phyloP scores from a whole-genome alignment of 2,888 invertebrate species.

The Dryadula phaetusa region DNA sequence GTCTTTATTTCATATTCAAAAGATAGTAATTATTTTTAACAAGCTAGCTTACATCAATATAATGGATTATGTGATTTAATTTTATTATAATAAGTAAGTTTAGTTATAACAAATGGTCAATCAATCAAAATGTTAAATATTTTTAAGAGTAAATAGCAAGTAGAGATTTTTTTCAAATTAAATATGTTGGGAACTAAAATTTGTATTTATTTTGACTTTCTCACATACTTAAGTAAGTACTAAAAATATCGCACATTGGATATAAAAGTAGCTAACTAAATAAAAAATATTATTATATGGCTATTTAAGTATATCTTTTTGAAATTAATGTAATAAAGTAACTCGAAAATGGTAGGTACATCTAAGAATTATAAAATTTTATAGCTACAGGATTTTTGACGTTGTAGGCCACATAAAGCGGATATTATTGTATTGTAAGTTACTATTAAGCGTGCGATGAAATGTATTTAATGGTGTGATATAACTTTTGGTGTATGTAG shows the following conservation, averaged over 20 bases:
- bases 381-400: no score
- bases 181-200: conserved; percentile 4
- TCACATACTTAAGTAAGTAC: not conserved
- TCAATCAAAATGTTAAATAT: conserved; percentile 24
- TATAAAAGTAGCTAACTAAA: no score
- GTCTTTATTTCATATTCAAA: not conserved
- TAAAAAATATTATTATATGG: no score
- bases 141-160: conserved; percentile 23
- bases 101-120: conserved; percentile 8
- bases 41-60: not conserved
- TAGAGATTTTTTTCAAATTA: conserved; percentile 1
- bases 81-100: conserved; percentile 12
- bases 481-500: not conserved
- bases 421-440: no score
- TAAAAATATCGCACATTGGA: no score
- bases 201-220: not conserved
- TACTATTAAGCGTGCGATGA: no score
- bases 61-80: conserved; percentile 8
- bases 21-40: not conserved
- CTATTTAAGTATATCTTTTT: no score
- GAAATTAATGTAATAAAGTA: no score
- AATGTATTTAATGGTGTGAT: not conserved
- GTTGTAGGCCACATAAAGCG: no score
- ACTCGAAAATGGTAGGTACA: no score
- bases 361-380: no score